phyloP scores from a whole-genome alignment of 2,888 invertebrate genomes.

The Omphaloscelis lunosa region DNA sequence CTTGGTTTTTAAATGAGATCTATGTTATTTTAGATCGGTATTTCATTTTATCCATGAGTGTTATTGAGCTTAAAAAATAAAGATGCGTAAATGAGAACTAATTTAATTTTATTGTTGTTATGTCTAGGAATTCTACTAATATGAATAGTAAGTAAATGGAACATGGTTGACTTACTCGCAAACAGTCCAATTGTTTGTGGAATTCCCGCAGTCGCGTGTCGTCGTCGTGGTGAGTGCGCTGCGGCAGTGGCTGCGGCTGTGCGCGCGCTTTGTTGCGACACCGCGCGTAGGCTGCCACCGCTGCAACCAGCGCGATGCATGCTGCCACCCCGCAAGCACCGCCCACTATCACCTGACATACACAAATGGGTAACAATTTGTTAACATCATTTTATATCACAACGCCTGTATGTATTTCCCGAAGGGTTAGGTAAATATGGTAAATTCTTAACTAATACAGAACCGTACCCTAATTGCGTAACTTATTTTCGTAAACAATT shows the following conservation, averaged over 20 bases:
- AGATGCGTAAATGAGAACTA: neutral
- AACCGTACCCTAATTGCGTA: too few relatives aligned
- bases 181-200: constrained; percentile 88
- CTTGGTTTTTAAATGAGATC: constrained; percentile 24
- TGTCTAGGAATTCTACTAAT: neutral
- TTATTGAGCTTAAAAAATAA: neutral
- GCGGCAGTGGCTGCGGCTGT: constrained; percentile 84
- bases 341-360: constrained; percentile 83
- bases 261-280: constrained; percentile 79
- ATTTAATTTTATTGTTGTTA: neutral
- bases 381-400: neutral
- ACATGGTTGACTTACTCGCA: constrained; percentile 79
- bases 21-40: neutral
- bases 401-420: too few relatives aligned
- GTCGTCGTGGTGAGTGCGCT: constrained; percentile 83
- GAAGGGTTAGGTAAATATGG: neutral
- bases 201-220: constrained; percentile 87
- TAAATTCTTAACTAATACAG: neutral
- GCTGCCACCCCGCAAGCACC: constrained; percentile 84
- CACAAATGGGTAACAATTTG: neutral
- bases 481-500: too few relatives aligned
- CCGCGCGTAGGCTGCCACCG: constrained; percentile 83
- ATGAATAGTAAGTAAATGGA: neutral
- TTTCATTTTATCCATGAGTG: neutral
- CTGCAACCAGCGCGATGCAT: constrained; percentile 82